Evolutionary conservation across 2,113 vertebrate genomes (phyloP).

Genomic region (Pseudopodoces humilis): DNA sequence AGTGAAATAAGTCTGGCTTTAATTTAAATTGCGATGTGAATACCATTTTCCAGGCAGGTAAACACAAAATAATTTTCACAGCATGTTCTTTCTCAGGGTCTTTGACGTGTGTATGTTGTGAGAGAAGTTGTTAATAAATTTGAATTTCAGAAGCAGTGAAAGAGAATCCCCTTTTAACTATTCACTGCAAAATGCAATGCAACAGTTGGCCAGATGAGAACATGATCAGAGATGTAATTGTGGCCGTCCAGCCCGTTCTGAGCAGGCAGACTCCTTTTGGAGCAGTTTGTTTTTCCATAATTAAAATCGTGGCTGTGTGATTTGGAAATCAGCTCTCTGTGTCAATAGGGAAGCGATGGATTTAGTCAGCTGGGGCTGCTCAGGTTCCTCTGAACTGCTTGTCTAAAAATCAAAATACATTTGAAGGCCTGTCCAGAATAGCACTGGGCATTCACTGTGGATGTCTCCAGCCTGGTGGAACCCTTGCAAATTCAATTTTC

Average conservation of each 20-base stretch:
- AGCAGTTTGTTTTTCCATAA: slow-evolving; percentile 47
- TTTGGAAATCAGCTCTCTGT: slow-evolving; percentile 42
- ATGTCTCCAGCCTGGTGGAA: background rate
- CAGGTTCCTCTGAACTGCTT: background rate
- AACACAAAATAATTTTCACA: slow-evolving; percentile 71
- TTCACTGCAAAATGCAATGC: background rate
- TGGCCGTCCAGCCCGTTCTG: background rate
- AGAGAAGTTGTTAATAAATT: slow-evolving; percentile 36
- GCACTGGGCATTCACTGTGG: background rate
- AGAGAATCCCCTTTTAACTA: slow-evolving; percentile 44
- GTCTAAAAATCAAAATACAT: slow-evolving; percentile 8
- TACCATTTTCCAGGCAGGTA: slow-evolving; percentile 79
- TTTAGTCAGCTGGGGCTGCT: slow-evolving; percentile 54
- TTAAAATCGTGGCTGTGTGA: slow-evolving; percentile 11
- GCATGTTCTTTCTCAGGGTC: slow-evolving; percentile 55
- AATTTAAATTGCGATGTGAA: slow-evolving; percentile 72
- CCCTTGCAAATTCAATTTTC: background rate
- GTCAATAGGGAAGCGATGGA: slow-evolving; percentile 47
- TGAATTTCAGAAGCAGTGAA: slow-evolving; percentile 22
- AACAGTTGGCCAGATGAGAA: background rate
- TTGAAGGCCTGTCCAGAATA: background rate
- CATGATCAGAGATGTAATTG: slow-evolving; percentile 1
- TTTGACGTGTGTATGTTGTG: slow-evolving; percentile 13
- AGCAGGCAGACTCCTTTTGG: slow-evolving; percentile 8
- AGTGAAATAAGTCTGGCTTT: slow-evolving; percentile 65